Conservation (phyloP, 2,797 vertebrate species). For the Hypotaenidia philippensis region DNA sequence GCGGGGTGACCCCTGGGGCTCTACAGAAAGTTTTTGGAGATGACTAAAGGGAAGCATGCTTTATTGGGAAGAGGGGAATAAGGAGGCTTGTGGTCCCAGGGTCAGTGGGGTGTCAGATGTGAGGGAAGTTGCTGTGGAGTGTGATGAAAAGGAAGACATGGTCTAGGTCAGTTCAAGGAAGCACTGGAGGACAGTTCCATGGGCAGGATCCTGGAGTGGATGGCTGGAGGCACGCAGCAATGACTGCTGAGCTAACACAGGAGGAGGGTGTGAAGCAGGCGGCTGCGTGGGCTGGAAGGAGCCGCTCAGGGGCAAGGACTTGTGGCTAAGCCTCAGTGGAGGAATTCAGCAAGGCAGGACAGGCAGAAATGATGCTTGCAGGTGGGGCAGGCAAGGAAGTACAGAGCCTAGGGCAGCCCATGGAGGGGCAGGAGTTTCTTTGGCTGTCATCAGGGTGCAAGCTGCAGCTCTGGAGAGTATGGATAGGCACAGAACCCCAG, state of each 20-base stretch:
- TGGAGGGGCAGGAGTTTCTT: background rate
- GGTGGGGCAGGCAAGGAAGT: background rate
- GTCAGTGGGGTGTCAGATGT: too few species aligned
- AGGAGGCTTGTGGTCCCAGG: background rate
- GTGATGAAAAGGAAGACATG: background rate
- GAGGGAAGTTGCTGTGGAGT: background rate
- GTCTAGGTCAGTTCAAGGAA: background rate
- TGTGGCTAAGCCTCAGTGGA: background rate
- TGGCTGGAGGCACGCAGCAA: accelerated
- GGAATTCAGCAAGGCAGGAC: background rate
- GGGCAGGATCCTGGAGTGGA: background rate
- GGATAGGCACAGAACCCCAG: too few species aligned
- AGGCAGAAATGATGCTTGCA: background rate
- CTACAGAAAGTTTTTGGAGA: accelerated
- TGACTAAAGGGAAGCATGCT: background rate
- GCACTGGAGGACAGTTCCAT: background rate
- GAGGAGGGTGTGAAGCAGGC: background rate
- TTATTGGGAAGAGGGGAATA: background rate
- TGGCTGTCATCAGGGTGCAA: background rate
- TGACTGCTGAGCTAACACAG: background rate
- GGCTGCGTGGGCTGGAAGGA: background rate
- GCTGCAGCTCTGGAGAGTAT: background rate
- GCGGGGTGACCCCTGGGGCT: background rate
- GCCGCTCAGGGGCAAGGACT: background rate
- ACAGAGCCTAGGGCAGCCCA: background rate